Conservation (phyloP, 1,140 invertebrate species). For the Venturia canescens region DNA sequence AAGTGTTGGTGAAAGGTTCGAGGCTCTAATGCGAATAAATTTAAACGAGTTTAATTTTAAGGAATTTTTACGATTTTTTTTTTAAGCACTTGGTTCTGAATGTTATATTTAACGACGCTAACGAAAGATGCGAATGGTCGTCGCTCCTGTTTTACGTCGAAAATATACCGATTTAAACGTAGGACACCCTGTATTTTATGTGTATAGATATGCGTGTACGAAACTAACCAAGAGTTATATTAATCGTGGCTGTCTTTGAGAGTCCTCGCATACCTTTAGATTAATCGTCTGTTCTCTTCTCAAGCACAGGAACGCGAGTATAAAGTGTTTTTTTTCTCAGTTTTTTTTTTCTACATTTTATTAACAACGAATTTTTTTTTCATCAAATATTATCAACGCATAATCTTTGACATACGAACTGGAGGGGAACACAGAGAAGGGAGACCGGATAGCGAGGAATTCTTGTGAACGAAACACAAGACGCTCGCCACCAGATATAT, state of each 20-base stretch:
- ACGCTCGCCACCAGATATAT: conserved; percentile 24
- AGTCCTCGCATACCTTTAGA: conserved; percentile 41
- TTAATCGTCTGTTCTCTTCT: conserved; percentile 44
- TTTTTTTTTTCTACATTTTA: not conserved
- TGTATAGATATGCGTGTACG: conserved; percentile 17
- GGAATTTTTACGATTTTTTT: too few species aligned
- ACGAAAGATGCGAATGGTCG: too few species aligned
- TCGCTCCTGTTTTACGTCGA: too few species aligned
- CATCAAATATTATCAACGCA: not conserved
- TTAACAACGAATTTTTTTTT: conserved; percentile 2
- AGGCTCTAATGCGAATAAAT: too few species aligned
- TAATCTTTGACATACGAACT: conserved; percentile 28
- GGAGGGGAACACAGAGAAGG: not conserved
- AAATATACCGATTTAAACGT: too few species aligned
- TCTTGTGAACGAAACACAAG: conserved; percentile 1
- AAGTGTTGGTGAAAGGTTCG: too few species aligned
- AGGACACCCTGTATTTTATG: too few species aligned
- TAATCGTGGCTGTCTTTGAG: conserved; percentile 52
- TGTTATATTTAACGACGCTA: too few species aligned
- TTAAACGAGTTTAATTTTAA: too few species aligned
- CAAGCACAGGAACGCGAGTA: not conserved
- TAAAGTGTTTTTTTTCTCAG: too few species aligned
- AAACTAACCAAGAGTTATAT: conserved; percentile 53
- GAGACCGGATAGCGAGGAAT: conserved; percentile 25
- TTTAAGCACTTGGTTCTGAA: too few species aligned